Conservation (phyloP, 1,140 invertebrate genomes). For the Drosophila baimaii region DNA sequence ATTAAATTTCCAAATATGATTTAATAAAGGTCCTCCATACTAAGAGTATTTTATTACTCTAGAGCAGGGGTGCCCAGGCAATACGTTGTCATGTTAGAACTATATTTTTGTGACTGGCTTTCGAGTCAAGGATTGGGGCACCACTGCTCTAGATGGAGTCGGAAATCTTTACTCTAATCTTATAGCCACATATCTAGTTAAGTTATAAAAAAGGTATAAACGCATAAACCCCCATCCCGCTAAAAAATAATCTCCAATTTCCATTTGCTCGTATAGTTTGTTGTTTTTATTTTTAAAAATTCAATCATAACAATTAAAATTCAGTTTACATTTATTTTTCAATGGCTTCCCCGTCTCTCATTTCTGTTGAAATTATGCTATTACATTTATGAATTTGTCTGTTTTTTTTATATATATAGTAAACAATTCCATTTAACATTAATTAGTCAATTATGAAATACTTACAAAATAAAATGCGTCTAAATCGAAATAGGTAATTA, state of each 20-base stretch:
- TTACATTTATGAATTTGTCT: slow-evolving; percentile 60
- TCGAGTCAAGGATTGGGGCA: too few species aligned
- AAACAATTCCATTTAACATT: slow-evolving; percentile 67
- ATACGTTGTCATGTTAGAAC: too few species aligned
- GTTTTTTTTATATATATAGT: slow-evolving; percentile 53
- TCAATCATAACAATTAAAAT: slow-evolving; percentile 75
- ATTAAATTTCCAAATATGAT: too few species aligned
- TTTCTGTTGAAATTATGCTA: slow-evolving; percentile 68
- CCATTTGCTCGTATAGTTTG: slow-evolving; percentile 35
- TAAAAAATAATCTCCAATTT: background rate
- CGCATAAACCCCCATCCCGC: too few species aligned
- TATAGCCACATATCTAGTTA: too few species aligned
- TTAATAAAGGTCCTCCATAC: too few species aligned
- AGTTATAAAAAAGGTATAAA: too few species aligned
- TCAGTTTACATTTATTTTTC: slow-evolving; percentile 36
- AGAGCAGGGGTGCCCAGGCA: too few species aligned
- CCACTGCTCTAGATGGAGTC: too few species aligned
- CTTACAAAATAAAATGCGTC: slow-evolving; percentile 81
- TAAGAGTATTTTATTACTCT: too few species aligned
- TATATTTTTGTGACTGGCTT: too few species aligned
- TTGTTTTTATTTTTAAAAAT: slow-evolving; percentile 65
- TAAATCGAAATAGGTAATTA: slow-evolving; percentile 66
- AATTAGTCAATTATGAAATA: slow-evolving; percentile 69
- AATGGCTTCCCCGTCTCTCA: slow-evolving; percentile 24
- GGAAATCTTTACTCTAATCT: too few species aligned